Base-by-base conservation (phyloP, 2,797 vertebrate genomes). In the Heteromormyrus szaboi region DNA sequence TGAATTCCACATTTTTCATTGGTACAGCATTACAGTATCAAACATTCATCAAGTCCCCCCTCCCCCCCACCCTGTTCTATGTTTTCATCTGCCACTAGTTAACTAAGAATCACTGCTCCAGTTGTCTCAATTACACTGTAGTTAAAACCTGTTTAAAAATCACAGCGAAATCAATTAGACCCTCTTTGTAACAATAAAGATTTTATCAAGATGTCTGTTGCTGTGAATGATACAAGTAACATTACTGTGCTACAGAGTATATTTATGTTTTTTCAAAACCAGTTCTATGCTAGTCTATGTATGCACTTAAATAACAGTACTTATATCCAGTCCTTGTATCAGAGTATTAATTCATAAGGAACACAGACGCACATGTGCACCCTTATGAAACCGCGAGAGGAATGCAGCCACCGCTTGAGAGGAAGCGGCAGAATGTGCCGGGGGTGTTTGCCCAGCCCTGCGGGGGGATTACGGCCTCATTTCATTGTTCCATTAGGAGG, bases 401-500 rank as follows among this genome's bases (percentile, higher is more conserved):
- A 72, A 68, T 72, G 44, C 25, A 29, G 44, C 44, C 41, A 12
- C 19, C 9, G 86, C 41, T 11, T 5, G 85, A 65, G 2, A 33
- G 17, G 54, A 44, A 59, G 54, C 54, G 3, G 86, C 56, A 11
- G 44, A 59, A 25, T 29, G 37, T 5, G 14, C 12, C 0, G 56
- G n/a, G 44, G 19, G 22, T 59, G 51, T 46, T 46, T 87, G n/a
- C 62, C 87, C 22, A 37, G 76, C 48, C 9, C 53, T 12, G 72
- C 5, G 12, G 22, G 54, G 22, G 85, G 54, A 88, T 88, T 85
- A 88, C 8, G 12, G 41, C 22, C 29, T 37, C 56, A 33, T 65
- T 85, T 50, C 68, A 84, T 84, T 65, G 54, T 59, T 85, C 88
- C 87, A 88, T 88, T 81, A 53, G 68, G 17, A 72, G 72, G 29